Conservation (phyloP, 2,113 vertebrate genomes). For the Ornithorhynchus anatinus region DNA sequence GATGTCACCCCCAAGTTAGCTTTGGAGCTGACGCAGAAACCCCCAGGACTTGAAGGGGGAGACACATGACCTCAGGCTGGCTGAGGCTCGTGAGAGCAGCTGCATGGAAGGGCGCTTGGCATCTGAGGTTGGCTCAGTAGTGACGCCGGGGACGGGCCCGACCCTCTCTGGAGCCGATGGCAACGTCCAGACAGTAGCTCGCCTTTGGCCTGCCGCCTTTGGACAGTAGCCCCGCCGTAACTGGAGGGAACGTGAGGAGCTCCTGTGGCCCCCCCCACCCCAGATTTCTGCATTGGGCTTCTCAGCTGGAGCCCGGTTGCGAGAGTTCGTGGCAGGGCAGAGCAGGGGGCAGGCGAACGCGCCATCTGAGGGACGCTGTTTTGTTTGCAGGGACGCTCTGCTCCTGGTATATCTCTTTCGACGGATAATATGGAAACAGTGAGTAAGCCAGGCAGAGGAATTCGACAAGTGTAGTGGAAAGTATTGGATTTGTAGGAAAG, state of each 20-base stretch:
- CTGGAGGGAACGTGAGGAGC: too few relatives aligned
- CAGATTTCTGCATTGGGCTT: neutral
- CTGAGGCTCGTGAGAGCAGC: too few relatives aligned
- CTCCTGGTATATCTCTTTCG: slow-evolving; percentile 29
- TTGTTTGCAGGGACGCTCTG: slow-evolving; percentile 36
- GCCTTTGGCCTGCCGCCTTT: too few relatives aligned
- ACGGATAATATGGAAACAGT: slow-evolving; percentile 63
- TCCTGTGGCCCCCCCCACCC: fast-evolving
- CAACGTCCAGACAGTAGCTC: too few relatives aligned
- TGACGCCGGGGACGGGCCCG: too few relatives aligned
- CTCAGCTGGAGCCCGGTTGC: neutral
- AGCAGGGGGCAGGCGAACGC: slow-evolving; percentile 5
- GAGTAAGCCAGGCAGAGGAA: slow-evolving; percentile 58
- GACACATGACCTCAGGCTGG: too few relatives aligned
- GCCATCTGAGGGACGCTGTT: slow-evolving; percentile 13
- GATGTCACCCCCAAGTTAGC: neutral
- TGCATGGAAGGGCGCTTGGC: too few relatives aligned
- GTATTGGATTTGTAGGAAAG: slow-evolving; percentile 55
- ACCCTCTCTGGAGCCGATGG: too few relatives aligned
- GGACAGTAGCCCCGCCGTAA: too few relatives aligned
- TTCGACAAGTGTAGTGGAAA: slow-evolving; percentile 49
- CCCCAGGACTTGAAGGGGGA: too few relatives aligned
- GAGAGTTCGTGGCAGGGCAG: neutral
- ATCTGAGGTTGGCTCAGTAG: too few relatives aligned
- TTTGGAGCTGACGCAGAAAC: too few relatives aligned